Evolutionary conservation across 2,113 vertebrate genomes (phyloP).

Genomic region (Myrmecobius fasciatus): DNA sequence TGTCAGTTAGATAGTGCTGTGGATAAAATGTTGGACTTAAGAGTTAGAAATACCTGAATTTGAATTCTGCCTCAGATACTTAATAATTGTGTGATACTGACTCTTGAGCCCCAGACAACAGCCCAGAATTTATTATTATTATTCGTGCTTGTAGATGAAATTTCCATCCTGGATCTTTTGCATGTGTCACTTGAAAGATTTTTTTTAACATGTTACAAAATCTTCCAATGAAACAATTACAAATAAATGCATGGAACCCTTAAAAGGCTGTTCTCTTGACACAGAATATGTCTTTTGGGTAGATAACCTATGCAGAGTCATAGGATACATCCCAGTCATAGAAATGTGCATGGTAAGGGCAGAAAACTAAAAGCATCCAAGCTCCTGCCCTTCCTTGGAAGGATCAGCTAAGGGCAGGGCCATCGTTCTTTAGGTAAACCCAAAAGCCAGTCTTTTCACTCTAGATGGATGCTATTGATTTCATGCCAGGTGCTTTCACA

Average conservation of each 20-base stretch:
- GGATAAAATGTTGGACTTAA: neutral
- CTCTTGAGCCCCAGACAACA: neutral
- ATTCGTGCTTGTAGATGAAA: neutral
- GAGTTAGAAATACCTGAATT: neutral
- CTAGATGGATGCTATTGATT: conserved; percentile 5
- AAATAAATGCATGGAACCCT: neutral
- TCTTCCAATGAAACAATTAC: neutral
- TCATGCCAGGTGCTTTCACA: conserved; percentile 21
- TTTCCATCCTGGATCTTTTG: neutral
- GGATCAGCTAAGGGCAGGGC: neutral
- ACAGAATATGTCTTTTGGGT: neutral
- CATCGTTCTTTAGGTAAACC: conserved; percentile 10
- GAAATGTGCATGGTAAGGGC: neutral
- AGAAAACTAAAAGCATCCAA: neutral
- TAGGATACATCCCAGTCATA: neutral
- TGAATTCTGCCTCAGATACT: neutral
- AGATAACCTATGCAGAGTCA: neutral
- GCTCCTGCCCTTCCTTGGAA: neutral
- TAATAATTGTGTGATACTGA: neutral
- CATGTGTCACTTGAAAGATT: neutral
- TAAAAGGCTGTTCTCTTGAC: neutral
- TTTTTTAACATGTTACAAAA: neutral
- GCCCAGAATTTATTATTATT: neutral
- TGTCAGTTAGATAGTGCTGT: neutral
- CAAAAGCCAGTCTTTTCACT: conserved; percentile 31